These are phyloP conservation scores for Plectrocnemia conspersa DNA, from an alignment of 1,140 invertebrate species.

Conservation along the genomic window DNA sequence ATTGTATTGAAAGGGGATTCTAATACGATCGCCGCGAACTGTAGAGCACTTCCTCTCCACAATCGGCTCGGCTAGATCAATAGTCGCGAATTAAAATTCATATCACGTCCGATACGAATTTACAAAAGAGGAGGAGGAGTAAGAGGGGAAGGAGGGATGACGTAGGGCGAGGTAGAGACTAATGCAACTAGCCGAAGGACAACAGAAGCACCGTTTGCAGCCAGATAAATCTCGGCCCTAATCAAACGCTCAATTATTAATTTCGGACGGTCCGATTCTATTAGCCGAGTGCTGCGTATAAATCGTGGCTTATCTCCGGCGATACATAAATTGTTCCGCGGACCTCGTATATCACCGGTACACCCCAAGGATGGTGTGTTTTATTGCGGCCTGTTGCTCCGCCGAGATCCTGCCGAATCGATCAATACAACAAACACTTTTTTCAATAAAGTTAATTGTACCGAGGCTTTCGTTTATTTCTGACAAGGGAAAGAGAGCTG, in stretches of 20 bases:
- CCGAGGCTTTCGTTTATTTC: no score
- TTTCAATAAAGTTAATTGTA: no score
- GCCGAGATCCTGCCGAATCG: not conserved
- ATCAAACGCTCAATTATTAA: no score
- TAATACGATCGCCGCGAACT: no score
- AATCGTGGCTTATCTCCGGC: slow-evolving; percentile 19
- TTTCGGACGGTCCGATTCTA: slow-evolving; percentile 12
- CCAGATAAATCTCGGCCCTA: no score
- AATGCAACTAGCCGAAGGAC: not conserved
- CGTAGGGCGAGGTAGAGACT: slow-evolving; percentile 1
- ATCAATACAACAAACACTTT: no score
- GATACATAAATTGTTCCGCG: slow-evolving; percentile 26
- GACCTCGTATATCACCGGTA: slow-evolving; percentile 25
- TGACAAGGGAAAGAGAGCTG: no score
- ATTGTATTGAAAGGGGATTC: no score
- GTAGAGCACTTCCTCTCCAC: slow-evolving; percentile 12
- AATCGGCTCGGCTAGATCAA: slow-evolving; percentile 30
- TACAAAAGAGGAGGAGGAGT: slow-evolving; percentile 31
- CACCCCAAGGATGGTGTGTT: slow-evolving; percentile 32
- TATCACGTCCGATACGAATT: slow-evolving; percentile 34
- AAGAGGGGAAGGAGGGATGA: not conserved
- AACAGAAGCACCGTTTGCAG: no score
- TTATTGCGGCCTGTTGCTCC: slow-evolving; percentile 30
- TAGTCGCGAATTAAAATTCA: slow-evolving; percentile 36
- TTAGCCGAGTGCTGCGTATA: slow-evolving; percentile 14